Conservation (phyloP, 1,140 invertebrate species). For the Batillaria attramentaria region DNA sequence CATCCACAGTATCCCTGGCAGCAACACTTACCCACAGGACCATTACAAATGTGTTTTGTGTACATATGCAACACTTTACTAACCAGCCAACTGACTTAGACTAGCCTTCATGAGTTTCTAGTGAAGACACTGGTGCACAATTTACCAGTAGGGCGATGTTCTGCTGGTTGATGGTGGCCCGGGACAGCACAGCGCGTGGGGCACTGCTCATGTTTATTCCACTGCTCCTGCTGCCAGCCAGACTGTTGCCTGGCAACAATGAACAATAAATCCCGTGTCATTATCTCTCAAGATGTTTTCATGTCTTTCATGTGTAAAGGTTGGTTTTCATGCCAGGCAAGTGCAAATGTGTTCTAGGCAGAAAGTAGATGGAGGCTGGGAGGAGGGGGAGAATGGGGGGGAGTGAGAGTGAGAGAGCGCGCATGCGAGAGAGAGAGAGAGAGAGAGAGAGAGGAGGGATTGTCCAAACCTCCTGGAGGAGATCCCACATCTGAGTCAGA, state of each 20-base stretch:
- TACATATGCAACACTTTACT: constrained; percentile 3
- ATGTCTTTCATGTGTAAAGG: not conserved
- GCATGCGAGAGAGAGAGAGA: not conserved
- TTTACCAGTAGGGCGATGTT: constrained; percentile 71
- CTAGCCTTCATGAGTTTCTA: no score
- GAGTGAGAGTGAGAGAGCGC: not conserved
- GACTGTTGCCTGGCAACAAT: constrained; percentile 53
- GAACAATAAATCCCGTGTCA: no score
- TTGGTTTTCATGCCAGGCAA: not conserved
- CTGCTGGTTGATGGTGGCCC: constrained; percentile 50
- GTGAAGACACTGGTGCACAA: not conserved
- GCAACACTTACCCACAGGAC: not conserved
- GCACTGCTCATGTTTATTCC: constrained; percentile 53
- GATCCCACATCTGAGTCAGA: constrained; percentile 95
- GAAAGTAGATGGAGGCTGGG: no score
- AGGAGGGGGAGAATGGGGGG: no score
- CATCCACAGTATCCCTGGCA: not conserved
- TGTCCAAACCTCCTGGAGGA: constrained; percentile 87
- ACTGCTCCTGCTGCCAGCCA: constrained; percentile 63
- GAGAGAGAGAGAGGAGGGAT: not conserved
- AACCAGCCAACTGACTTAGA: no score
- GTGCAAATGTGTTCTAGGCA: no score
- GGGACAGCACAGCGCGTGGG: not conserved
- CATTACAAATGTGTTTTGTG: not conserved
- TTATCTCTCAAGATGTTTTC: no score